Percentiles rank a stretch among this genome's conserved stretches.
phyloP scores from a whole-genome alignment of 2,797 vertebrate genomes.

The Clarias laeviceps region DNA sequence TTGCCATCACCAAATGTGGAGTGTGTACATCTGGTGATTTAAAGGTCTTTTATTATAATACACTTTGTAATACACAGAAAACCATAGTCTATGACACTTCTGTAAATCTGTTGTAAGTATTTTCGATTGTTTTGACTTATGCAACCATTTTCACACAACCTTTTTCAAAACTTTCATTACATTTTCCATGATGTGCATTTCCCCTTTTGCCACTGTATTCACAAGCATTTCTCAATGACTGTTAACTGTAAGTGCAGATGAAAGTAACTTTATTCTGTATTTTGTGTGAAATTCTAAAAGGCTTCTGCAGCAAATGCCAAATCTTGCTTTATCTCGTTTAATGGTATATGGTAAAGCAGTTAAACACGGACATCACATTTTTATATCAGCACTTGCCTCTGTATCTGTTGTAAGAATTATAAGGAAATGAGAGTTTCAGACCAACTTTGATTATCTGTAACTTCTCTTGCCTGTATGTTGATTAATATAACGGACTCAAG shows the following conservation, averaged over 20 bases:
- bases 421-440: conserved; percentile 1
- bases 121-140: not conserved
- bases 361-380: not conserved
- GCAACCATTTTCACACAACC: not conserved
- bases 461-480: not conserved
- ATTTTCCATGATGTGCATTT: not conserved
- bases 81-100: not conserved
- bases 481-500: not conserved
- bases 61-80: not conserved
- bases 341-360: not conserved
- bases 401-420: conserved; percentile 32
- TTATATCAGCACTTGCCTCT: not conserved
- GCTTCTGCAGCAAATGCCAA: not conserved
- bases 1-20: not conserved
- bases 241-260: not conserved
- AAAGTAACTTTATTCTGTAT: not conserved
- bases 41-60: not conserved
- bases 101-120: not conserved
- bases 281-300: not conserved
- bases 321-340: not conserved
- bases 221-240: not conserved
- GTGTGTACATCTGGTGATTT: not conserved
- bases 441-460: not conserved
- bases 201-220: too few relatives aligned
- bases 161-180: not conserved